phyloP scores from a whole-genome alignment of 1,140 invertebrate genomes.

The Archivesica marissinica region DNA sequence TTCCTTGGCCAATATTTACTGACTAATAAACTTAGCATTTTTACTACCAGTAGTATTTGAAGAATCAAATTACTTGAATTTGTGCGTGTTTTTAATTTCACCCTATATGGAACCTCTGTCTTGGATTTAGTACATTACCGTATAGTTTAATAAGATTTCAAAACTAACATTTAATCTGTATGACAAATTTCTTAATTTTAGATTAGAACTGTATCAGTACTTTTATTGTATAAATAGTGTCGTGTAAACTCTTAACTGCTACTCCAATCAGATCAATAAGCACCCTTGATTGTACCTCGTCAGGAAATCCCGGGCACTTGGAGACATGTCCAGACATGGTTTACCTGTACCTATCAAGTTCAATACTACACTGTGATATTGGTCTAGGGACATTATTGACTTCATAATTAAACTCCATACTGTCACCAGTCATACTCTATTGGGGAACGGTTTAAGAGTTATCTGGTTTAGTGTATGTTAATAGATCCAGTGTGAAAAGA shows the following conservation, averaged over 20 bases:
- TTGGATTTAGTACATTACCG: background rate
- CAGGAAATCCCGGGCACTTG: conserved; percentile 42
- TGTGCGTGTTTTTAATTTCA: background rate
- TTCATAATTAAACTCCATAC: conserved; percentile 55
- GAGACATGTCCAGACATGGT: conserved; percentile 41
- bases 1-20: conserved; percentile 25
- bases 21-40: conserved; percentile 6
- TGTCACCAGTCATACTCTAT: conserved; percentile 36
- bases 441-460: conserved; percentile 17
- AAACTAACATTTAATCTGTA: conserved; percentile 39
- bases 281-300: conserved; percentile 38
- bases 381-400: conserved; percentile 42
- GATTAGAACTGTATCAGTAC: conserved; percentile 23
- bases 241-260: conserved; percentile 28
- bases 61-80: background rate
- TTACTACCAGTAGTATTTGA: conserved; percentile 22
- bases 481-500: background rate
- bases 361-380: background rate
- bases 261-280: conserved; percentile 11
- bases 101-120: background rate
- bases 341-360: background rate
- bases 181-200: conserved; percentile 42
- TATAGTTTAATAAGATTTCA: conserved; percentile 44
- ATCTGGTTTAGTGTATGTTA: background rate
- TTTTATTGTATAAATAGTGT: conserved; percentile 25